Conservation (phyloP, 2,888 invertebrate genomes). For the Amaurobius ferox region DNA sequence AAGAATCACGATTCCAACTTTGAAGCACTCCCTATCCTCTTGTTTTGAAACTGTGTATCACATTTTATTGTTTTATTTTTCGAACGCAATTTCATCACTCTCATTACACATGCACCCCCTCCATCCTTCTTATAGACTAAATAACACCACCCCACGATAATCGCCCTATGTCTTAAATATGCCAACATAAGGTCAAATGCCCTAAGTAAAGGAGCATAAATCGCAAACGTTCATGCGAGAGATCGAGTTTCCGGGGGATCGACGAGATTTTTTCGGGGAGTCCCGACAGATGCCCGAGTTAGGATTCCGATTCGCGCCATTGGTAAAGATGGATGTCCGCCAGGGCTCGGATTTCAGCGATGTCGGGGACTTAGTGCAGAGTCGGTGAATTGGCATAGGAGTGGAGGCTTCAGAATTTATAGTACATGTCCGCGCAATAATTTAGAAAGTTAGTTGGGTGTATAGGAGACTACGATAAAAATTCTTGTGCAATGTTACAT, state of each 20-base stretch:
- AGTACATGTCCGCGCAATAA: not conserved
- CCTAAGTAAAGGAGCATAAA: constrained; percentile 11
- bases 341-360: not conserved
- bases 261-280: not conserved
- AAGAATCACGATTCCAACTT: no score
- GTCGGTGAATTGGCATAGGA: not conserved
- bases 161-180: constrained; percentile 7
- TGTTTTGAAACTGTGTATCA: no score
- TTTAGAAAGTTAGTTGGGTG: no score
- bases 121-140: not conserved
- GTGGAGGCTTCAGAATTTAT: not conserved
- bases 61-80: no score
- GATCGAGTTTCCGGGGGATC: not conserved
- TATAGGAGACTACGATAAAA: no score
- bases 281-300: not conserved
- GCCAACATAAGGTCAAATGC: constrained; percentile 1
- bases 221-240: not conserved
- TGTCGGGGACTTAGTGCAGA: not conserved
- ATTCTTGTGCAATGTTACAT: no score
- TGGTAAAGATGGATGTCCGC: not conserved
- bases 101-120: no score
- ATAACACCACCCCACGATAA: not conserved
- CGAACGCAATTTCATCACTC: no score
- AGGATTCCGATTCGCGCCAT: constrained; percentile 6
- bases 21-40: no score